Evolutionary conservation across 2,797 vertebrate species (phyloP), one percentile per base, ranked within the genome.

Genomic region (Sandelia bainsii): DNA sequence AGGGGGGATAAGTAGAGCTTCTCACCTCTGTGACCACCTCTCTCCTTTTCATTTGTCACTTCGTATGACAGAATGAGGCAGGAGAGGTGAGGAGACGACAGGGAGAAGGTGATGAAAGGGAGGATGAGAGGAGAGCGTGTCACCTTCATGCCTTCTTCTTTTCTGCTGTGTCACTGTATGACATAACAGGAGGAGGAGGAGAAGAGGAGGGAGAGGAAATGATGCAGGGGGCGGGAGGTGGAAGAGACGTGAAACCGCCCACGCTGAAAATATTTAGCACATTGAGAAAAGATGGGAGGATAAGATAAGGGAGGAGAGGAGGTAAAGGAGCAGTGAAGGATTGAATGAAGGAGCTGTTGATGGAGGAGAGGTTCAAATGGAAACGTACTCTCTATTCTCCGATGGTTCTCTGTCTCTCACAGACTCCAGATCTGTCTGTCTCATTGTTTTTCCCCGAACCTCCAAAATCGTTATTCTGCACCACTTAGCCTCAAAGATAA

Each of bases 41-140:
- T 1, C 42, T 64, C 0, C 63, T 76, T 67, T 62, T 77, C 62
- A 65, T 71, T 81, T 71, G 72, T 74, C 69, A 68, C 59, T 49
- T 32, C 1, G 6, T 57, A 0, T 68, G 77, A 83, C 67, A 72
- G 67, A 65, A 69, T 17, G 58, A 77, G 69, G 79, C 62, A 48
- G 52, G 27, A 62, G 71, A 79, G 52, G 74, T 12, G 71, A 75
- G 65, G 73, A 77, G 58, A 56, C 20, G 39, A 65, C 63, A 50
- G 46, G 22, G 66, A 62, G 62, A 71, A 72, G 64, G 46, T 22
- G 63, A 75, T 75, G 69, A 59, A 71, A 51, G 61, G 66, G 64
- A 50, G 49, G 64, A 64, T 42, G 52, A 65, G 40, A 65, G 46
- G 40, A 49, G 59, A 72, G 32, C 13, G 17, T 34, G 62, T 77